Percentiles rank a stretch among this genome's conserved stretches.
phyloP scores from a whole-genome alignment of 2,888 invertebrate genomes.

The Poecilobothrus nobilitatus region DNA sequence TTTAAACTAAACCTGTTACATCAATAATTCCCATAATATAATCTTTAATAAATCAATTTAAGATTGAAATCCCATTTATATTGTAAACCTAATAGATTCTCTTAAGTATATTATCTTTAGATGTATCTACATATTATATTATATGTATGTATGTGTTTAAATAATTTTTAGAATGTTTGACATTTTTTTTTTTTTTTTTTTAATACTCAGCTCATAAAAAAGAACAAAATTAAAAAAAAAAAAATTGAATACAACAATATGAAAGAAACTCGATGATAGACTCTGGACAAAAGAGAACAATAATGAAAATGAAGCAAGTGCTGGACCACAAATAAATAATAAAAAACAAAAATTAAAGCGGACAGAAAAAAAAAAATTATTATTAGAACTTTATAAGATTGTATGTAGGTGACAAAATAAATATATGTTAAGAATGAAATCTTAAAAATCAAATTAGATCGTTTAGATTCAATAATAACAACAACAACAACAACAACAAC shows the following conservation, averaged over 20 bases:
- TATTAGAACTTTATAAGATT: not conserved
- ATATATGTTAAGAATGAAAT: not conserved
- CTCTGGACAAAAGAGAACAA: not conserved
- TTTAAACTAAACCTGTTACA: not conserved
- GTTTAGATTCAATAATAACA: not conserved
- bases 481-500: not conserved
- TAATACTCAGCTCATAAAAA: too few relatives aligned
- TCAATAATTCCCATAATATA: slow-evolving; percentile 1
- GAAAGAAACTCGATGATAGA: not conserved
- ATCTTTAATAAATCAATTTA: not conserved
- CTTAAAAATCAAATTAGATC: not conserved
- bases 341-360: too few relatives aligned
- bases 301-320: not conserved
- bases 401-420: slow-evolving; percentile 1
- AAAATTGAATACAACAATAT: not conserved
- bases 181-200: too few relatives aligned
- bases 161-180: not conserved
- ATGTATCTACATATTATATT: not conserved
- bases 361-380: not conserved
- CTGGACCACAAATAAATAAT: not conserved
- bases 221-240: not conserved
- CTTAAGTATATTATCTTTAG: not conserved
- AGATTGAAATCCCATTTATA: not conserved
- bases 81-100: not conserved
- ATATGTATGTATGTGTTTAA: not conserved